Evolutionary conservation across 2,888 invertebrate species (phyloP).

Genomic region (Pseudeuparius sepicola): DNA sequence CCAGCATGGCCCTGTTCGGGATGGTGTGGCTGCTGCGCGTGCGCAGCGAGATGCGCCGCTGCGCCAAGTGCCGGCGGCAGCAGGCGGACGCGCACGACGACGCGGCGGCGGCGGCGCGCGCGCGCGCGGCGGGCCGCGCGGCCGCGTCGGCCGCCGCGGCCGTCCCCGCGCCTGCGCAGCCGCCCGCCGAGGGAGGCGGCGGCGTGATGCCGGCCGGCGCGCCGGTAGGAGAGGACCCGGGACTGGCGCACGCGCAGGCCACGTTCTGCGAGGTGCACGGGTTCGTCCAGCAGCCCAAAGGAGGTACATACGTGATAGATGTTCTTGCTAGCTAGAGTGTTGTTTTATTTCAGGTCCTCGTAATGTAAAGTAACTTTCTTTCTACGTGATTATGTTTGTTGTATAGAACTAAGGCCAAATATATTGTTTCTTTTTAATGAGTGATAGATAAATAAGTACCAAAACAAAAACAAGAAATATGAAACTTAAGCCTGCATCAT

Average conservation of each 20-base stretch:
- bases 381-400: too few relatives aligned
- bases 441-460: too few relatives aligned
- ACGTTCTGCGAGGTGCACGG: constrained; percentile 52
- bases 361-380: too few relatives aligned
- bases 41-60: constrained; percentile 68
- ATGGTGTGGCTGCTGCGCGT: constrained; percentile 77
- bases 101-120: constrained; percentile 13
- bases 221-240: constrained; percentile 25
- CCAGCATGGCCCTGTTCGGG: constrained; percentile 75
- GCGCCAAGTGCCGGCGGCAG: constrained; percentile 53
- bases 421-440: too few relatives aligned
- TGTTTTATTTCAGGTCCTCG: too few relatives aligned
- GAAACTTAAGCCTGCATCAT: too few relatives aligned
- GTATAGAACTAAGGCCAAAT: too few relatives aligned
- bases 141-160: constrained; percentile 39
- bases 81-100: constrained; percentile 14
- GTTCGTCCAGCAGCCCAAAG: constrained; percentile 43
- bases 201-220: constrained; percentile 20
- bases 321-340: too few relatives aligned
- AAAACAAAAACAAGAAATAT: too few relatives aligned
- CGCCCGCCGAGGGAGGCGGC: constrained; percentile 26
- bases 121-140: constrained; percentile 22
- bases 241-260: constrained; percentile 35
- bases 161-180: constrained; percentile 29
- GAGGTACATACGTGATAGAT: too few relatives aligned